phyloP scores from a whole-genome alignment of 2,888 invertebrate genomes.

The Erebia palarica region DNA sequence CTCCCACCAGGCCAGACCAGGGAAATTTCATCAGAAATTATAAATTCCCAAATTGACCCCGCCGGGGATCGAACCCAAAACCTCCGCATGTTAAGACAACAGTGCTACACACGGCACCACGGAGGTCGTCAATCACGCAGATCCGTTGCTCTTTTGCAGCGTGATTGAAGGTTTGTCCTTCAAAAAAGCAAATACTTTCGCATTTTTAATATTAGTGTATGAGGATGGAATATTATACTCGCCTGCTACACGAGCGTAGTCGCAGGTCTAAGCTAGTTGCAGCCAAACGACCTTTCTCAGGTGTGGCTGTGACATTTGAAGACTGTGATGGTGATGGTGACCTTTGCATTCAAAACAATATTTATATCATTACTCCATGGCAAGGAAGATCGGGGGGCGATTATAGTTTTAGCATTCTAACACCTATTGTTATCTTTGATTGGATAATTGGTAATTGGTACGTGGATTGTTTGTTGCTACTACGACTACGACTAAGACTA shows the following conservation, averaged over 20 bases:
- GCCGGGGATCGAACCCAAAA: no score
- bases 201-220: not conserved
- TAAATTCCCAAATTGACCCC: no score
- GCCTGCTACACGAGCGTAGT: no score
- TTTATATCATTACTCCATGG: constrained; percentile 40
- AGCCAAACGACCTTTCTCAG: constrained; percentile 21
- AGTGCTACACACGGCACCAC: no score
- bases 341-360: constrained; percentile 16
- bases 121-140: no score
- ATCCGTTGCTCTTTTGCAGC: no score
- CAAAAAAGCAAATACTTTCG: not conserved
- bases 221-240: no score
- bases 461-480: constrained; percentile 15
- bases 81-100: no score
- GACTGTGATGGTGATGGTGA: constrained; percentile 6
- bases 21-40: no score
- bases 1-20: no score
- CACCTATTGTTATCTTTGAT: constrained; percentile 22
- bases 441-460: constrained; percentile 20
- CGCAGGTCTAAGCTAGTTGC: not conserved
- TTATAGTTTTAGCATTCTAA: constrained; percentile 16
- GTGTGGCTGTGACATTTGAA: constrained; percentile 17
- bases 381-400: constrained; percentile 35
- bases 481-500: no score
- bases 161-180: not conserved